Evolutionary conservation across 2,888 invertebrate species (phyloP), one percentile per base, ranked within the genome.

Genomic region (Perdita meconis): DNA sequence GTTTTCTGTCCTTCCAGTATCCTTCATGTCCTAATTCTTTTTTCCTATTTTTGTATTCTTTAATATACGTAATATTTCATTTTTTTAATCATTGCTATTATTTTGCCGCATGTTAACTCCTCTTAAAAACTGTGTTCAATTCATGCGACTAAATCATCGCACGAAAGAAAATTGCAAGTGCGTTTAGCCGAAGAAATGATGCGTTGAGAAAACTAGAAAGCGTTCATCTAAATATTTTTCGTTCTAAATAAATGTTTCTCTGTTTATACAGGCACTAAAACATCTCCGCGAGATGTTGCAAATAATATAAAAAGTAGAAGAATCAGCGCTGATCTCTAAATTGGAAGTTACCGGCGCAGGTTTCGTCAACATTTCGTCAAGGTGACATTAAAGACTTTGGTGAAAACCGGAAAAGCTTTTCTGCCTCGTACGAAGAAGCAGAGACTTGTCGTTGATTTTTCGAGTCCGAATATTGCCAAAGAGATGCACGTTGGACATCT

Each of bases 401-500:
- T 97, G 13, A 93, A 94, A 56, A 92, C 94, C 87, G 97, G 97
- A 0, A 80, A 86, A 78, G 94, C 97, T 0, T 95, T 96, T 0
- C 96, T 97, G 1, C 93, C 93, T 34, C 86, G 94, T 36, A 92
- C 93, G 0, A 94, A 94, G 81, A 95, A 93, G 85, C 93, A 94
- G 66, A 94, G 93, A 75, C 95, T 99, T 24, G 90, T 99, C 59
- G 95, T 99, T 2, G 99, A 99, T 93, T 98, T 99, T 91, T 99
- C 99, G 0, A 97, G 99, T 12, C 99, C 99, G 1, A 99, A 99
- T 92, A 97, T 99, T 91, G 99, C 99, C 19, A 99, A 99, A 91
- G 98, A 99, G 93, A 99, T 99, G 99, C 99, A 99, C 93, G 99
- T 99, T 0, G 99, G 99, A 0, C 99, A 99, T 93, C 94, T 99